Conservation (phyloP, 1,140 invertebrate genomes). For the Neocloeon triangulifer region DNA sequence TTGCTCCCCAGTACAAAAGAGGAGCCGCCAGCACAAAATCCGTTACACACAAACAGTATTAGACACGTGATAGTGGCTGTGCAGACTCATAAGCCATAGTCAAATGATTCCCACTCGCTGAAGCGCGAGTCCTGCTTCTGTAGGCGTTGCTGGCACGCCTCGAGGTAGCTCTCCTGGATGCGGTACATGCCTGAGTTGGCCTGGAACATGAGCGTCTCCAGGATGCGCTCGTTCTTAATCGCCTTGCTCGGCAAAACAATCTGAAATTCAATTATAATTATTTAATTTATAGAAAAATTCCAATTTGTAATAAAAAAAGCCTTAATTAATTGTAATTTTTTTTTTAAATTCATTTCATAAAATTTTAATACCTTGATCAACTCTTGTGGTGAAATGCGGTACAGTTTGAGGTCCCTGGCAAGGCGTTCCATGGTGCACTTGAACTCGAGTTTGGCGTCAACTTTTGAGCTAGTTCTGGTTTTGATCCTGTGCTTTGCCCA, state of each 20-base stretch:
- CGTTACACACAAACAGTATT: no score
- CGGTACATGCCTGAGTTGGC: constrained; percentile 81
- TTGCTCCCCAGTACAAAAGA: no score
- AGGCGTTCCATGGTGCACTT: constrained; percentile 79
- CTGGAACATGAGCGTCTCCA: constrained; percentile 83
- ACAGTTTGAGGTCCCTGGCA: constrained; percentile 67
- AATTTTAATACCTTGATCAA: constrained; percentile 54
- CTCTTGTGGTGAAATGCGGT: constrained; percentile 79
- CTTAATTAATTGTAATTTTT: no score
- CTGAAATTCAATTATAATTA: no score
- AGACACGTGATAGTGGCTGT: no score
- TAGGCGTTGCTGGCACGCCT: constrained; percentile 64
- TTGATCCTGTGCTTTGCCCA: constrained; percentile 68
- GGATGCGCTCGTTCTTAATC: constrained; percentile 76
- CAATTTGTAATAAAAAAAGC: no score
- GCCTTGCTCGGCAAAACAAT: constrained; percentile 80
- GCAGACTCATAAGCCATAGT: constrained; percentile 36
- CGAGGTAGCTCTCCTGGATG: constrained; percentile 66
- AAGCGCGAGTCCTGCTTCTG: constrained; percentile 68
- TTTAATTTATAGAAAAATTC: no score
- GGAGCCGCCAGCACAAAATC: no score
- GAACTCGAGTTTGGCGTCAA: constrained; percentile 70
- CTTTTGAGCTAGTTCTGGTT: constrained; percentile 44
- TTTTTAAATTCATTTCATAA: no score
- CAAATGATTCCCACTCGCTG: constrained; percentile 56